Evolutionary conservation across 2,113 vertebrate genomes (phyloP), one percentile per base, ranked within the genome.

Genomic region (Dicaeum eximium): DNA sequence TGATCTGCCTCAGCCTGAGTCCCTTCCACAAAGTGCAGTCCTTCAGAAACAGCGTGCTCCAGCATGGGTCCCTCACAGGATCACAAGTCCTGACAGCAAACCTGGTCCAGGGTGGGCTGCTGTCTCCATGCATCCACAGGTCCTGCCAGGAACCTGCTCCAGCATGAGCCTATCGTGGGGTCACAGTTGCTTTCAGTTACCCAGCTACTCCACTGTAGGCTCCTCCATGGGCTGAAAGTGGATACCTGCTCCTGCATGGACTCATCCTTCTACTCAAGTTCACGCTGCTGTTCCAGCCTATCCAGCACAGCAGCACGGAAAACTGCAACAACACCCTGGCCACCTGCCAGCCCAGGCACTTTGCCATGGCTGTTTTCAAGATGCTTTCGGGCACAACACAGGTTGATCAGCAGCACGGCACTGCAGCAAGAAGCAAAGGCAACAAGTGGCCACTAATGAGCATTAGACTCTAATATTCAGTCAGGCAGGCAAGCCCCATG

Each of bases 171-270:
- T 60, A 2, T 25, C 7, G 2, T 1, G 7, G 13, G 6, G 20
- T 53, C 38, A 45, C 53, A 31, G 20, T 28, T 74, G 24, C n/a
- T 38, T 81, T 81, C 30, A 17, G n/a, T 37, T 21, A 53, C 18
- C 23, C 38, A 60, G 13, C n/a, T 47, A 1, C 21, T 82, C 47
- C 21, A 54, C 11, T 0, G 0, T 25, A 28, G 21, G 9, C 2
- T n/a, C 28, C 45, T 30, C 28, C 20, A 13, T 12, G 16, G 51
- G 17, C 51, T 66, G 23, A 14, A n/a, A 2, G 16, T 45, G 45
- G 15, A 24, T 60, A 11, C 20, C 11, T 74, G 30, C 61, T 74
- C 30, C 30, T 67, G 38, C 30, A 27, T 35, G n/a, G 30, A 47
- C 47, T 31, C 13, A 10, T 47, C 11, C 14, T 47, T 35, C n/a